phyloP scores from a whole-genome alignment of 2,888 invertebrate genomes.

The Drosophila pullipes region DNA sequence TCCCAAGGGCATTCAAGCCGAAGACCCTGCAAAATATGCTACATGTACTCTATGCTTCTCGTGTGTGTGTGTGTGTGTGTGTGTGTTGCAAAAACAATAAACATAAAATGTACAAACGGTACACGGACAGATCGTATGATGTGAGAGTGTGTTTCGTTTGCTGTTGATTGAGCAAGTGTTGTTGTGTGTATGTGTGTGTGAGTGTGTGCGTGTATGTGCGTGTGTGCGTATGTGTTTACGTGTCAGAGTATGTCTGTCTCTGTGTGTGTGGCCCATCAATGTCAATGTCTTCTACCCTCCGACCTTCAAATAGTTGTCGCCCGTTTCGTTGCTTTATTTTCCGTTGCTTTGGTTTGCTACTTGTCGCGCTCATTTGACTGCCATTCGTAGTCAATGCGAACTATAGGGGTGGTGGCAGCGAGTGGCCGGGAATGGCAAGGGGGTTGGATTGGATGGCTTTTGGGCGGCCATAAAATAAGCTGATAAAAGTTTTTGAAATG shows the following conservation, averaged over 20 bases:
- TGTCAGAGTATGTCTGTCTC: neutral
- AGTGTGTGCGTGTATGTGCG: neutral
- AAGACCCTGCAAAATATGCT: conserved; percentile 32
- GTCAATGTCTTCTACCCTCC: conserved; percentile 44
- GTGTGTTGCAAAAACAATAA: conserved; percentile 62
- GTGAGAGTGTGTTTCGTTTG: conserved; percentile 10
- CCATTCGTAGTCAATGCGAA: conserved; percentile 64
- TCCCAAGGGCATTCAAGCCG: conserved; percentile 7
- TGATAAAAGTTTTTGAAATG: conserved; percentile 67
- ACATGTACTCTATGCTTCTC: conserved; percentile 9
- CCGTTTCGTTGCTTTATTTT: conserved; percentile 23
- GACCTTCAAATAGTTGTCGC: conserved; percentile 8
- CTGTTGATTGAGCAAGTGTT: conserved; percentile 1
- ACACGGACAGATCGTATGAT: conserved; percentile 35
- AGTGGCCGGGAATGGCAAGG: neutral
- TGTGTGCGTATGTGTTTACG: conserved; percentile 6
- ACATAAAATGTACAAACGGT: conserved; percentile 62
- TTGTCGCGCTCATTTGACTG: conserved; percentile 65
- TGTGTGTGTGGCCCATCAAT: conserved; percentile 64
- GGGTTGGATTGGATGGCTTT: neutral
- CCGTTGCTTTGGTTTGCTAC: conserved; percentile 42
- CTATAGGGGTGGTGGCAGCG: neutral
- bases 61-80: conserved; percentile 31
- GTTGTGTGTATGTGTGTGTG: neutral
- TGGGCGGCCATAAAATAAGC: conserved; percentile 50